Percentiles rank a stretch among this genome's conserved stretches.
Evolutionary conservation across 2,888 invertebrate genomes (phyloP).

Genomic region (Hecatera dysodea): DNA sequence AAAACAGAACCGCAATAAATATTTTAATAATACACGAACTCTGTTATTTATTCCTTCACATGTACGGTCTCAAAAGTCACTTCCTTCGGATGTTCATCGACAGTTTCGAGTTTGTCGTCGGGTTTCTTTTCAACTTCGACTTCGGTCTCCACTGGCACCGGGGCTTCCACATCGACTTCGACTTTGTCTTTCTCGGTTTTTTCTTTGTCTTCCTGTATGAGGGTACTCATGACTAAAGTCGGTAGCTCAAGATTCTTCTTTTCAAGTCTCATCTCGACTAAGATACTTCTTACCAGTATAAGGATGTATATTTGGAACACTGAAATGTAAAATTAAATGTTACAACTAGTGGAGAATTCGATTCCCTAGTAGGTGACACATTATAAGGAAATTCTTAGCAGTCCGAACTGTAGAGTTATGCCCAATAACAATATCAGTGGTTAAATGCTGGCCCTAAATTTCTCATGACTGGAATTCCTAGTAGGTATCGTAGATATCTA

Average conservation of each 20-base stretch:
- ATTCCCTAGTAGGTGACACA: neutral
- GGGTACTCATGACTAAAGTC: constrained; percentile 66
- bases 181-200: constrained; percentile 20
- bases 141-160: neutral
- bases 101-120: constrained; percentile 59
- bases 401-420: neutral
- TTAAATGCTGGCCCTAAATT: neutral
- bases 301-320: constrained; percentile 80
- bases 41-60: constrained; percentile 8
- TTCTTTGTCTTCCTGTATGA: constrained; percentile 61
- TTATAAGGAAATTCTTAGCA: neutral
- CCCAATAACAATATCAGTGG: neutral
- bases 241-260: constrained; percentile 64
- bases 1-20: constrained; percentile 12
- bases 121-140: constrained; percentile 34
- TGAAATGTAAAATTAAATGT: constrained; percentile 61
- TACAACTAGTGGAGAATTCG: neutral
- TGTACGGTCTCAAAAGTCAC: constrained; percentile 39
- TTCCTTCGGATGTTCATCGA: constrained; percentile 65
- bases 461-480: neutral
- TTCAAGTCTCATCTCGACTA: constrained; percentile 75
- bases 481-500: neutral
- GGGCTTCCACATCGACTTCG: constrained; percentile 39
- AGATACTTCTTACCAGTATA: constrained; percentile 77
- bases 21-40: constrained; percentile 18